Base-by-base conservation (phyloP, 2,888 invertebrate genomes). In the Drosophila melanosoma region DNA sequence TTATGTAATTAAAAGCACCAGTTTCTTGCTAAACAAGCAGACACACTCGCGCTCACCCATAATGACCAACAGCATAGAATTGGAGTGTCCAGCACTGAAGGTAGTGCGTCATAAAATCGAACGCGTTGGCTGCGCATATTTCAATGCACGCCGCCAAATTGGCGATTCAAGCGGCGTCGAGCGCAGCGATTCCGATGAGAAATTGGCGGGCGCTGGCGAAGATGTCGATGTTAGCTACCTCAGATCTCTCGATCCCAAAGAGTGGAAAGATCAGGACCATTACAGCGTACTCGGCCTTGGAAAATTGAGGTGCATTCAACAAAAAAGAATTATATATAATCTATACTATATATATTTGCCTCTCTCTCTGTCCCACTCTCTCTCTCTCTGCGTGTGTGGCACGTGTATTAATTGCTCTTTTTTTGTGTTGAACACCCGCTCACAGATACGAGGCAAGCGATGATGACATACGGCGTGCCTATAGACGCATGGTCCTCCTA, bases 241-340 rank as follows among this genome's bases (percentile, higher is more conserved):
- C 74, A 95, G 97, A 79, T 97, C 97, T 71, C 94, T 99, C 78
- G 98, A 99, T 93, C 99, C 99, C 3, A 98, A 97, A 93, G 97
- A 98, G 90, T 99, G 99, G 99, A 99, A 99, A 94, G 96, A 97
- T 88, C 99, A 99, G 94, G 99, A 99, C 93, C 99, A 99, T 93
- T 99, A 99, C 93, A 97, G 96, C 42, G 98, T 99, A 20, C 94
- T 99, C 72, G 99, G 99, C 59, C 95, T 99, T 87, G 96, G 96
- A 84, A 95, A 96, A 74, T 77, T 92, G 64, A 92, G 93, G 93
- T 84, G 35, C 51, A 68, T 61, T 66, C 15, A 23, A 45, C 45
- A 4, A n/a, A n/a, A 23, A 23, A 8, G 23, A 45, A 45, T 8
- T 20, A 45, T 45, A 45, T 45, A 45, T 45, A 15, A 60, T 60